Base-by-base conservation (phyloP, 2,797 vertebrate species). In the Alca torda region DNA sequence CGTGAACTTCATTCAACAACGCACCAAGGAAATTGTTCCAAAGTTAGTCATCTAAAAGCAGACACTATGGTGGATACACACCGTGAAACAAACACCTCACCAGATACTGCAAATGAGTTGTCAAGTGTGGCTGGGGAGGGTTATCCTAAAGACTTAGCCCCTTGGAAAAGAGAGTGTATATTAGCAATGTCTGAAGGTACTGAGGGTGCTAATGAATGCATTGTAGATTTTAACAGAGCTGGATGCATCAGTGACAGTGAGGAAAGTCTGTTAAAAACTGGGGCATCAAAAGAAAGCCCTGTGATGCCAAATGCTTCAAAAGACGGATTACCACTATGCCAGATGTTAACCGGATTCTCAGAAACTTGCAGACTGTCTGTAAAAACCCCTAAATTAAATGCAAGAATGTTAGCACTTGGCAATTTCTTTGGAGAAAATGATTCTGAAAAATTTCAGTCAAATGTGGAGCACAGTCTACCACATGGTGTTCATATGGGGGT, bases 401-500 rank as follows among this genome's bases (percentile, higher is more conserved):
- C 94, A 3, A 43, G 74, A 75, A 70, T 51, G 7, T 75, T 96
- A 73, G 77, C 92, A 31, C 64, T 84, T 37, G 68, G 74, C 31
- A 89, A n/a, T 89, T 93, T 79, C 87, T 83, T 83, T 33, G 84
- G 97, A 78, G 85, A 82, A 81, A 97, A 79, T 5, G 56, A 87
- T 41, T 85, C 91, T 78, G 60, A 74, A 17, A 79, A 96, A 5
- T 33, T 92, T 60, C 11, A 74, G 73, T 83, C 93, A 21, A 19
- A 93, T 6, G 16, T 41, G 37, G 90, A 95, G 35, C 95, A 76
- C 91, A 78, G 82, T 31, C 46, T 86, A 2, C 35, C 81, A 18
- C 63, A 43, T 3, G 48, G 45, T 17, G 10, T 84, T 84, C 54
- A 76, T 13, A 48, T 4, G 26, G 94, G 63, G 4, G 10, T 46